Conservation (phyloP, 2,797 vertebrate genomes). For the Neosilurus mollespiculum region DNA sequence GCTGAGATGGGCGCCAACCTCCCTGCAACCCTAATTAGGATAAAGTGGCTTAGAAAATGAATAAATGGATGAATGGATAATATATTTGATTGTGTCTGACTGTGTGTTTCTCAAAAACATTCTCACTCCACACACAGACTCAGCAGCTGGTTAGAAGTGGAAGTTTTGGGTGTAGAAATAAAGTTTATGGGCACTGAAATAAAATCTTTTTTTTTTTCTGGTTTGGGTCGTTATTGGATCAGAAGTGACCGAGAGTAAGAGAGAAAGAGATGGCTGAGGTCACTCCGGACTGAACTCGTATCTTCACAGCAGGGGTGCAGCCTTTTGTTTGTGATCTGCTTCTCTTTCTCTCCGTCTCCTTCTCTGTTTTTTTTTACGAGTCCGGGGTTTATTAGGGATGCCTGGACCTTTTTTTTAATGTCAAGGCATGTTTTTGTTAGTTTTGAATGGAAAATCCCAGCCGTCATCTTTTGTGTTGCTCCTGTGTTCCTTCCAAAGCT, state of each 20-base stretch:
- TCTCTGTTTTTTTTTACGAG: conserved; percentile 36
- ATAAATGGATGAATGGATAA: too few species aligned
- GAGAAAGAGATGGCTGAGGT: conserved; percentile 26
- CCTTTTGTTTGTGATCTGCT: conserved; percentile 50
- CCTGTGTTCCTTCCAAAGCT: conserved; percentile 36
- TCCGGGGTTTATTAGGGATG: conserved; percentile 39
- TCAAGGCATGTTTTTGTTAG: conserved; percentile 28
- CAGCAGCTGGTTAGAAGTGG: conserved; percentile 42
- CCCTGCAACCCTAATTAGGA: too few species aligned
- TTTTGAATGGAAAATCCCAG: conserved; percentile 45
- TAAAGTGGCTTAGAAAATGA: too few species aligned
- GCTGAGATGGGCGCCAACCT: too few species aligned
- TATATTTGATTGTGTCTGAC: too few species aligned
- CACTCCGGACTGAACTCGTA: conserved; percentile 18
- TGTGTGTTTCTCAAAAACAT: neutral
- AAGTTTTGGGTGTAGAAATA: conserved; percentile 47
- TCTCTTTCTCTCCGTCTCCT: conserved; percentile 4
- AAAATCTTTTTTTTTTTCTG: conserved; percentile 39
- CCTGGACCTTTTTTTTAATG: conserved; percentile 24
- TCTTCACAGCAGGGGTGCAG: conserved; percentile 40
- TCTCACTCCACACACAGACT: conserved; percentile 15
- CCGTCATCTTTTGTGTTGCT: conserved; percentile 48
- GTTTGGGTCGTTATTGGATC: conserved; percentile 15
- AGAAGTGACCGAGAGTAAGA: neutral
- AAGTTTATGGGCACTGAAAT: conserved; percentile 60